Evolutionary conservation across 2,888 invertebrate genomes (phyloP), one percentile per base, ranked within the genome.

Genomic region (Drosophila affinis): DNA sequence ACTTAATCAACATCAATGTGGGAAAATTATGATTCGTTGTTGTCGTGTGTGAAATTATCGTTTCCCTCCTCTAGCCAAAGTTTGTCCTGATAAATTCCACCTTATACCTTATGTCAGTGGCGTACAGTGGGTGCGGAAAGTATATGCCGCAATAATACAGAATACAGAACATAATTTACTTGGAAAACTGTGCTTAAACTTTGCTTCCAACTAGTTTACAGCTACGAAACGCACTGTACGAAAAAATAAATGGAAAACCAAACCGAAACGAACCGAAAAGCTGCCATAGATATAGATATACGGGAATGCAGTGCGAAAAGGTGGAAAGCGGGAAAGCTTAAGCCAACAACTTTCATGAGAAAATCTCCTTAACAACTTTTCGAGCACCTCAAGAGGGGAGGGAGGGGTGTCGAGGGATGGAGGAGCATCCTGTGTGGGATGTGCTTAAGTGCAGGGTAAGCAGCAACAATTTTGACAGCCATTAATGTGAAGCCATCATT

Each of bases 1-100:
- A 86, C 82, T 83, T 83, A 83, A 83, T 83, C 87, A 83, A 84
- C 78, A 78, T 81, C 84, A 81, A 78, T 87, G 84, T 77, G 87
- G 76, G 81, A 75, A 87, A 87, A 87, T 83, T 87, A 83, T 87
- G 81, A 81, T 83, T 87, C 81, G 81, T 78, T 74, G 62, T 62
- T 72, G 72, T 62, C 56, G 62, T 72, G 71, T 72, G 72, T 72
- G 71, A 72, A 72, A 83, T 83, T 84, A 83, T 87, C 81, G 83
- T 78, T 83, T 87, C 82, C 76, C 70, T 3, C 76, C 46, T 63
- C 10, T 29, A 69, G 55, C 55, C 61, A 81, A 81, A 81, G 70
- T 84, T 81, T 76, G 77, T 69, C 72, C 55, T 72, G 68, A 47
- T 57, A 78, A 81, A 81, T 74, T 5, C 78, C 84, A 62, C 62